These are phyloP conservation scores for Aphidoletes aphidimyza DNA, from an alignment of 2,888 invertebrate species.

Conservation along the genomic window DNA sequence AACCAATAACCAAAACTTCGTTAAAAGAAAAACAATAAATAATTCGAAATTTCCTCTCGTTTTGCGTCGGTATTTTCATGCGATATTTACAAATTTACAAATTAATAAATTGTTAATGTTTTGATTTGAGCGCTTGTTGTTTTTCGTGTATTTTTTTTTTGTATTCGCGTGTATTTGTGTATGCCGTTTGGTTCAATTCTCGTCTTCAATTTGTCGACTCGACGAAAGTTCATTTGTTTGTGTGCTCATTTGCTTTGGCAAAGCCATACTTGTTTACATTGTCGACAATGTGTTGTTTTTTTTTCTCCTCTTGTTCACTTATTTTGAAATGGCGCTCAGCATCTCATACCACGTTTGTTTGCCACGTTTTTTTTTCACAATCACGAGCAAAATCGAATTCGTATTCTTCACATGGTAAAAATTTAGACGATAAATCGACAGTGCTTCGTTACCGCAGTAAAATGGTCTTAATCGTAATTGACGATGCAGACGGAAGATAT, in stretches of 20 bases:
- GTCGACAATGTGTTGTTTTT: background rate
- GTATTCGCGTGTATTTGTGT: too few relatives aligned
- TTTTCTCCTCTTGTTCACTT: background rate
- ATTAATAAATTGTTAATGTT: slow-evolving; percentile 52
- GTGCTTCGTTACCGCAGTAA: background rate
- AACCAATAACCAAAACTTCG: slow-evolving; percentile 37
- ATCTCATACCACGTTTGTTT: background rate
- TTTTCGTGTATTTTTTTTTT: too few relatives aligned
- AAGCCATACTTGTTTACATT: slow-evolving; percentile 15
- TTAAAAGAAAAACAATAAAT: slow-evolving; percentile 51
- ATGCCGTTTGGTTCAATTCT: background rate
- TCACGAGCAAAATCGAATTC: slow-evolving; percentile 41
- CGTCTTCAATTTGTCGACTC: slow-evolving; percentile 7
- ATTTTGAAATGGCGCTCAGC: background rate
- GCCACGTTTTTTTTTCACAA: slow-evolving; percentile 29
- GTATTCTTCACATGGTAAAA: background rate
- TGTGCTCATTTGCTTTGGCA: too few relatives aligned
- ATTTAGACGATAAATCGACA: background rate
- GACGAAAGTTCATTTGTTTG: background rate
- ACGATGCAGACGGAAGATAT: slow-evolving; percentile 16
- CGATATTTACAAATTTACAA: slow-evolving; percentile 53
- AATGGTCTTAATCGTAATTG: background rate
- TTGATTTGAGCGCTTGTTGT: slow-evolving; percentile 3
- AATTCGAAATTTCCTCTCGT: slow-evolving; percentile 37
- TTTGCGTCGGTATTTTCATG: background rate